Base-by-base conservation (phyloP, 2,888 invertebrate genomes). In the Phania funesta region DNA sequence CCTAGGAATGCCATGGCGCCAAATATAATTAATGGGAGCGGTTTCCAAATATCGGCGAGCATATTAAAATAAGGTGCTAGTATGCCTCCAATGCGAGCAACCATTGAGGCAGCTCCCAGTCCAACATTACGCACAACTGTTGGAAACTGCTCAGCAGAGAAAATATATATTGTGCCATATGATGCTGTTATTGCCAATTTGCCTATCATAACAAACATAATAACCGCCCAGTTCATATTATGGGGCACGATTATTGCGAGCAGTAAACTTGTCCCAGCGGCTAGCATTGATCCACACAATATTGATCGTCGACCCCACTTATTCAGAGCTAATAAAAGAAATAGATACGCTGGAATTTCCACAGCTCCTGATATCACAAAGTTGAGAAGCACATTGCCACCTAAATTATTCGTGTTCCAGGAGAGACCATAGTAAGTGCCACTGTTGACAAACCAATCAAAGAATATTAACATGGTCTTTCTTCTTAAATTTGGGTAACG, bases 61-160 rank as follows among this genome's bases (percentile, higher is more conserved):
- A 94, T 93, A 16, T 96, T 95, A 2, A 97, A 93, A 87, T 95
- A 97, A 0, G 97, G 97, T 1, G 97, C 90, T 80, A 90, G 75
- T 76, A 91, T 90, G 5, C 91, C 90, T 24, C 97, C 97, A 81
- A 97, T 92, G 86, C 98, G 93, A 0, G 97, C 97, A 77, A 95
- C 95, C 92, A 97, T 96, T 0, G 97, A 97, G 26, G 96, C 94
- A 9, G 96, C 93, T 0, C 98, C 98, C 68, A 98, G 94, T 0
- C 96, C 97, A 44, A 96, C 95, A 89, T 96, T 98, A 64, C 98
- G 93, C 48, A 95, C 94, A 16, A 94, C 94, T 7, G 95, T 95
- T 16, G 95, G 95, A 86, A 95, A 95, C 87, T 95, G 94, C 90
- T 95, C 95, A 1, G 94, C 94, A 0, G 95, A 94, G 87, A 95